Conservation (phyloP, 2,113 vertebrate genomes). For the Hypanus sabinus region DNA sequence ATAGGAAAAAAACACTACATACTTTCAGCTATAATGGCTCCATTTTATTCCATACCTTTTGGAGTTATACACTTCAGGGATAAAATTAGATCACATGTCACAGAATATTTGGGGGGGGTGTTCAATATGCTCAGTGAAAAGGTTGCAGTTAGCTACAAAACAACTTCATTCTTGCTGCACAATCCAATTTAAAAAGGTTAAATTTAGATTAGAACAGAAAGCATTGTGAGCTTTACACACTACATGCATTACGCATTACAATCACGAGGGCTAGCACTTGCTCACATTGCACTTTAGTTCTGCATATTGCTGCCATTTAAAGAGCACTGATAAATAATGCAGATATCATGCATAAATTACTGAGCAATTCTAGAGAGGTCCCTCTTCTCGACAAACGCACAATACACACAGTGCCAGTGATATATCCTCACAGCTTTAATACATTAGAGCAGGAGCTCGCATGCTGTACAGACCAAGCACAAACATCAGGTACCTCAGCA, state of each 20-base stretch:
- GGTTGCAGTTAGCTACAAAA: not conserved
- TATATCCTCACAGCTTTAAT: not conserved
- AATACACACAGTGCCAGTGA: not conserved
- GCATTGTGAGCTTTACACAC: not conserved
- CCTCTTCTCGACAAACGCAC: not conserved
- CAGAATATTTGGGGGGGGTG: not conserved
- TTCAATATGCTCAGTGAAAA: not conserved
- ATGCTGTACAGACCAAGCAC: constrained; percentile 4
- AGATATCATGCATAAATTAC: not conserved
- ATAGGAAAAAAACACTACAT: too few species aligned
- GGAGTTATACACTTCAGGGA: not conserved
- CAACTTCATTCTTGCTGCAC: not conserved
- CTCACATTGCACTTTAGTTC: not conserved
- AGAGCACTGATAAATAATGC: not conserved
- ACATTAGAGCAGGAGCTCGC: not conserved
- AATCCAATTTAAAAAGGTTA: not conserved
- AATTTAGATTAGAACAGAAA: not conserved
- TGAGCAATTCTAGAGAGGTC: not conserved
- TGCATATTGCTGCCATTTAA: not conserved
- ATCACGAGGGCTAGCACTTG: not conserved
- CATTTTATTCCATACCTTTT: not conserved
- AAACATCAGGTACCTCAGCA: constrained; percentile 77
- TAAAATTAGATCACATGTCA: not conserved
- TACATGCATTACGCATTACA: not conserved
- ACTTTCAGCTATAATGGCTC: not conserved